Percentiles rank a stretch among this genome's conserved stretches.
phyloP scores from a whole-genome alignment of 1,140 invertebrate genomes.

The Lasaia peninsularis region DNA sequence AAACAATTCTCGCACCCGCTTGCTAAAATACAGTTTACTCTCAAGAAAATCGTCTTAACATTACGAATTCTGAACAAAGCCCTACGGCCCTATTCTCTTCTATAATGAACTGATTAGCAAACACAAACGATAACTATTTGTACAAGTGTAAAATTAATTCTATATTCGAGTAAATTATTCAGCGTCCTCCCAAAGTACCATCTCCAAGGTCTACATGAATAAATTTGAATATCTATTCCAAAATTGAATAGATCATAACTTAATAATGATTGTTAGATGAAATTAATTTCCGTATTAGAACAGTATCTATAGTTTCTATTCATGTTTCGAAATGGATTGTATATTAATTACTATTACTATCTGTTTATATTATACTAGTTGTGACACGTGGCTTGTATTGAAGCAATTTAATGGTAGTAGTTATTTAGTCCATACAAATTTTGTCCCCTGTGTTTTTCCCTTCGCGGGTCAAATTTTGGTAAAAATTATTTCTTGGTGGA shows the following conservation, averaged over 20 bases:
- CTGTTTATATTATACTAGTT: too few relatives aligned
- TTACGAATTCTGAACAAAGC: not conserved
- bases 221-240: conserved; percentile 19
- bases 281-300: not conserved
- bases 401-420: too few relatives aligned
- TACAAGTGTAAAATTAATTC: conserved; percentile 17
- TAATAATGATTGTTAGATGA: conserved; percentile 1
- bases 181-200: conserved; percentile 13
- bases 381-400: too few relatives aligned
- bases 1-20: too few relatives aligned
- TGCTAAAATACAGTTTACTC: too few relatives aligned
- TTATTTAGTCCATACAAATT: too few relatives aligned
- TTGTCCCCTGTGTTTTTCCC: too few relatives aligned
- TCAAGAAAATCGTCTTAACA: not conserved
- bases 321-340: too few relatives aligned
- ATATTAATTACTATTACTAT: too few relatives aligned
- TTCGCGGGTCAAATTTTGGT: too few relatives aligned
- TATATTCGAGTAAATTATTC: conserved; percentile 15
- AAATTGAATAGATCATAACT: conserved; percentile 10
- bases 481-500: too few relatives aligned
- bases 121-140: conserved; percentile 6
- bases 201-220: conserved; percentile 18
- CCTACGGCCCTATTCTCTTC: not conserved
- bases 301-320: not conserved
- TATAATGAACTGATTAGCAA: not conserved